phyloP scores from a whole-genome alignment of 2,113 vertebrate species.

The Globicephala melas region DNA sequence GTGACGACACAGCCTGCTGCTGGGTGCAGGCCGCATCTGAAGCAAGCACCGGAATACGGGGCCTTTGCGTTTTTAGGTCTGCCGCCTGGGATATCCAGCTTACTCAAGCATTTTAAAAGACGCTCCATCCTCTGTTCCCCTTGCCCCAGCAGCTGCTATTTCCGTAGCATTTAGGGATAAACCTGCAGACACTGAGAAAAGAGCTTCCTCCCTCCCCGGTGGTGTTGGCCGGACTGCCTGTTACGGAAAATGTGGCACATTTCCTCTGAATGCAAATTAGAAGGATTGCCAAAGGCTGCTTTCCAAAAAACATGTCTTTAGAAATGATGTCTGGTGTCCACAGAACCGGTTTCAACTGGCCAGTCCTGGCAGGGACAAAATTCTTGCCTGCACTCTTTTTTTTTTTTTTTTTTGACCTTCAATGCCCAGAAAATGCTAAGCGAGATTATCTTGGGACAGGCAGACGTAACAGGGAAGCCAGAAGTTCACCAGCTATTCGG shows the following conservation, averaged over 20 bases:
- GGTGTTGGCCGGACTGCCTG: not conserved
- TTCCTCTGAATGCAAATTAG: conserved; percentile 39
- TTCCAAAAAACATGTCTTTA: conserved; percentile 24
- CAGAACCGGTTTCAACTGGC: not conserved
- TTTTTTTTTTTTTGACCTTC: not conserved
- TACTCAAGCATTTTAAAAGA: not conserved
- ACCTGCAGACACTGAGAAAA: not conserved
- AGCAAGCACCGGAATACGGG: not conserved
- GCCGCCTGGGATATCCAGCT: not conserved
- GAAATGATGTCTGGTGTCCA: not conserved
- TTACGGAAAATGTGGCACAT: conserved; percentile 43
- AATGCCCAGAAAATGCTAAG: not conserved
- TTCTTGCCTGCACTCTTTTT: not conserved
- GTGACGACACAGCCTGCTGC: not conserved
- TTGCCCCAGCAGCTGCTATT: conserved; percentile 5
- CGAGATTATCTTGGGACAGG: not conserved
- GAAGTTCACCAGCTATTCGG: not conserved
- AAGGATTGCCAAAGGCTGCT: not conserved
- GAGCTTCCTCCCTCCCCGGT: conserved; percentile 27
- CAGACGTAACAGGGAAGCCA: not conserved
- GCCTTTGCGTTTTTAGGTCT: conserved; percentile 50
- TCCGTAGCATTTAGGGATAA: conserved; percentile 24
- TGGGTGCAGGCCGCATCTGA: not conserved
- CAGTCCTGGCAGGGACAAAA: not conserved
- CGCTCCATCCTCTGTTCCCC: not conserved